phyloP scores from a whole-genome alignment of 1,140 invertebrate genomes.

The Protaetia brevitarsis region DNA sequence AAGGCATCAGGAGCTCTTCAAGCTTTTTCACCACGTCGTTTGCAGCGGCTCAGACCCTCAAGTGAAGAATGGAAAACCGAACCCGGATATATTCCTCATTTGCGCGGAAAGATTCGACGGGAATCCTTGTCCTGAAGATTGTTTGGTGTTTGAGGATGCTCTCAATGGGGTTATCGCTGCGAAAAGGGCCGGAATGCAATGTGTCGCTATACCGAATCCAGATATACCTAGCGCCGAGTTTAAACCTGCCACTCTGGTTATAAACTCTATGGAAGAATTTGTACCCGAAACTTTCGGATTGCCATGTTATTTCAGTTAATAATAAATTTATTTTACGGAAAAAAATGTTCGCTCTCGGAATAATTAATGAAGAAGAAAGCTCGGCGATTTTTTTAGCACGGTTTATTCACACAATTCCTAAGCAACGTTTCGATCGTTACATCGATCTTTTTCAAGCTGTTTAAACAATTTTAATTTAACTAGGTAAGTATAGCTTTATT shows the following conservation, averaged over 20 bases:
- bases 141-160: slow-evolving; percentile 92
- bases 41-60: too few relatives aligned
- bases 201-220: slow-evolving; percentile 81
- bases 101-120: slow-evolving; percentile 66
- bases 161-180: slow-evolving; percentile 83
- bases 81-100: slow-evolving; percentile 74
- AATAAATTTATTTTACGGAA: not conserved
- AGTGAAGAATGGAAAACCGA: too few relatives aligned
- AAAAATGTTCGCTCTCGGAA: too few relatives aligned
- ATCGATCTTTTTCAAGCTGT: too few relatives aligned
- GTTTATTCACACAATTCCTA: too few relatives aligned
- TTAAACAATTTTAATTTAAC: too few relatives aligned
- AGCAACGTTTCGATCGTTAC: too few relatives aligned
- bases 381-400: too few relatives aligned
- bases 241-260: slow-evolving; percentile 65
- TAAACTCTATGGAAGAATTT: slow-evolving; percentile 77
- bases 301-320: slow-evolving; percentile 57
- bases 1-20: too few relatives aligned
- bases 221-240: slow-evolving; percentile 58
- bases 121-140: slow-evolving; percentile 57
- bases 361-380: too few relatives aligned
- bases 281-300: slow-evolving; percentile 82
- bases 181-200: slow-evolving; percentile 79
- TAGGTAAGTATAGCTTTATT: too few relatives aligned
- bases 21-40: too few relatives aligned